Evolutionary conservation across 1,140 invertebrate genomes (phyloP).

Genomic region (Cydia splendana): DNA sequence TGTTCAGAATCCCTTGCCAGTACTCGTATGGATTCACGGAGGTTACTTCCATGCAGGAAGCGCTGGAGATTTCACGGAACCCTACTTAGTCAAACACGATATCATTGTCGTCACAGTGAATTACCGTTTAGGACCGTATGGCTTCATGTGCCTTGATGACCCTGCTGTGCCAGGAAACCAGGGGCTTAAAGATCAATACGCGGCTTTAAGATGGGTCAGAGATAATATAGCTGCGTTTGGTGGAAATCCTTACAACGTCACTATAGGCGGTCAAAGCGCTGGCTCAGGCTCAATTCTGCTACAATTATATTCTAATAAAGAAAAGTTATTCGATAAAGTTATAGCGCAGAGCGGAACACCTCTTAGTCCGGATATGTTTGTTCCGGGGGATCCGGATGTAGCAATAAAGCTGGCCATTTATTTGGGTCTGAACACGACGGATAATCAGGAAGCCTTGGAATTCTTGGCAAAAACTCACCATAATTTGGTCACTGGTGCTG

Average conservation of each 20-base stretch:
- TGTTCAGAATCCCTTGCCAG: slow-evolving; percentile 60
- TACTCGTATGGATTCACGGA: slow-evolving; percentile 71
- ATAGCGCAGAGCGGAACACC: slow-evolving; percentile 69
- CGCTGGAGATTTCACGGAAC: slow-evolving; percentile 51
- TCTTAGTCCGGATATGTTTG: slow-evolving; percentile 60
- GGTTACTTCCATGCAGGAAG: slow-evolving; percentile 57
- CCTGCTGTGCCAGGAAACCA: slow-evolving; percentile 83
- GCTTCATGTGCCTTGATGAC: slow-evolving; percentile 67
- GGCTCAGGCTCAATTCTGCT: slow-evolving; percentile 60
- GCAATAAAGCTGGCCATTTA: slow-evolving; percentile 61
- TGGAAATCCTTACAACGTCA: slow-evolving; percentile 83
- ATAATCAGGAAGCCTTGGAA: slow-evolving; percentile 56
- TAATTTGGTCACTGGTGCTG: slow-evolving; percentile 56
- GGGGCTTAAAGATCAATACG: slow-evolving; percentile 85
- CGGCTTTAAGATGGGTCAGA: slow-evolving; percentile 83
- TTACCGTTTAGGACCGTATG: slow-evolving; percentile 69
- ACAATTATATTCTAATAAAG: slow-evolving; percentile 63
- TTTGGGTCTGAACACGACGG: slow-evolving; percentile 60
- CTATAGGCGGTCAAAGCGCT: slow-evolving; percentile 67
- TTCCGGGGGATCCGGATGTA: slow-evolving; percentile 54
- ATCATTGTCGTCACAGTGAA: slow-evolving; percentile 70
- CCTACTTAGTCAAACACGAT: slow-evolving; percentile 56
- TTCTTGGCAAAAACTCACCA: slow-evolving; percentile 54
- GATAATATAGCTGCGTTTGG: slow-evolving; percentile 85
- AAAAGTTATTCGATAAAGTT: slow-evolving; percentile 66